phyloP scores from a whole-genome alignment of 2,797 vertebrate genomes.

The Phaenicophaeus curvirostris region DNA sequence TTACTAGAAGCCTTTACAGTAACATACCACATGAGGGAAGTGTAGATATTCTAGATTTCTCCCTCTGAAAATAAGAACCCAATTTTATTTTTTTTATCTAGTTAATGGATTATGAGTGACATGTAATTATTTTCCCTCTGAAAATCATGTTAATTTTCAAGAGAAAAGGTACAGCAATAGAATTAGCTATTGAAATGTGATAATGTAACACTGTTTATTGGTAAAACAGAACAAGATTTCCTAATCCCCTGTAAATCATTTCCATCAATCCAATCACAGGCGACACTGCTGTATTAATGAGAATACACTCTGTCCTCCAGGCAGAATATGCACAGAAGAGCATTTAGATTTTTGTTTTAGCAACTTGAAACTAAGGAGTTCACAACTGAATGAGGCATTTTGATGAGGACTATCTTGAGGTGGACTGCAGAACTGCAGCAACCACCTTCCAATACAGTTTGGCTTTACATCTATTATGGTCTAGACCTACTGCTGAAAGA shows the following conservation, averaged over 20 bases:
- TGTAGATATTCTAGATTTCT: slow-evolving; percentile 46
- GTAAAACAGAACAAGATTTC: slow-evolving; percentile 58
- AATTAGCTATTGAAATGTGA: slow-evolving; percentile 70
- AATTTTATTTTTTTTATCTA: slow-evolving; percentile 23
- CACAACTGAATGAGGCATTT: background rate
- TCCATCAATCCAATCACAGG: slow-evolving; percentile 42
- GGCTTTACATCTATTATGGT: background rate
- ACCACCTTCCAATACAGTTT: accelerated
- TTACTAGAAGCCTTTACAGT: slow-evolving; percentile 46
- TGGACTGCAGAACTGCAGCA: background rate
- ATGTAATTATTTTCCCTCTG: slow-evolving; percentile 69
- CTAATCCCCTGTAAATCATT: slow-evolving; percentile 44
- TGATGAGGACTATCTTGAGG: background rate
- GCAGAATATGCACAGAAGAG: background rate
- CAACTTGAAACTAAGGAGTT: background rate
- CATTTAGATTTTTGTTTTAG: background rate
- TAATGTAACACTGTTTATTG: slow-evolving; percentile 55
- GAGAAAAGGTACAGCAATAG: slow-evolving; percentile 49
- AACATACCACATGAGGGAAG: slow-evolving; percentile 64
- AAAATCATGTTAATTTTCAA: slow-evolving; percentile 71
- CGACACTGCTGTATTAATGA: background rate
- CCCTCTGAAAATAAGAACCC: slow-evolving; percentile 28
- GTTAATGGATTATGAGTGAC: slow-evolving; percentile 73
- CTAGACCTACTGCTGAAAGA: background rate
- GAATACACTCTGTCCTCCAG: background rate